phyloP scores from a whole-genome alignment of 2,888 invertebrate genomes.

The Holacanthella duospinosa region DNA sequence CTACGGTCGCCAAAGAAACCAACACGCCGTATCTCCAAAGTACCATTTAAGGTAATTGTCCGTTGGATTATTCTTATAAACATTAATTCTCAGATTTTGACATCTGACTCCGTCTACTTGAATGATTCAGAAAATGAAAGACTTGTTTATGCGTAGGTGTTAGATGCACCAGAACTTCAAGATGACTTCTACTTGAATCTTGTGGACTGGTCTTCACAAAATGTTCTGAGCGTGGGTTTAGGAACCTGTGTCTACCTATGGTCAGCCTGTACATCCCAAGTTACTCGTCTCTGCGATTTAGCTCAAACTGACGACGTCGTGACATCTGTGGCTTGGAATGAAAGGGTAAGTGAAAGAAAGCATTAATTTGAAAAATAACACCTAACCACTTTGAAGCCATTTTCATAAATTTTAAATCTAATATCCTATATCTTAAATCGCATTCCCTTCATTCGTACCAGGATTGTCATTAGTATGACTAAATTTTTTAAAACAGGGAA shows the following conservation, averaged over 20 bases:
- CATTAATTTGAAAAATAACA: no score
- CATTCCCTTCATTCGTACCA: no score
- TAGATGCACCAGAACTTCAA: slow-evolving; percentile 92
- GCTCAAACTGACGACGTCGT: slow-evolving; percentile 87
- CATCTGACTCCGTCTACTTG: no score
- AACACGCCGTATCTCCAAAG: slow-evolving; percentile 94
- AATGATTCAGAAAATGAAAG: neutral
- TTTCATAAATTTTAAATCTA: no score
- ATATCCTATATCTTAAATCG: no score
- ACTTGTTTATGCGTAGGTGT: slow-evolving; percentile 44
- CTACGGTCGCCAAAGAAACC: slow-evolving; percentile 91
- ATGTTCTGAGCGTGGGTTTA: slow-evolving; percentile 93
- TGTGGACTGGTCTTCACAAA: slow-evolving; percentile 98
- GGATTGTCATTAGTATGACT: neutral
- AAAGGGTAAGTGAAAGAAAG: slow-evolving; percentile 49
- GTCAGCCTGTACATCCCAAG: slow-evolving; percentile 98
- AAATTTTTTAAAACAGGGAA: slow-evolving; percentile 50
- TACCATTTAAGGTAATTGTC: slow-evolving; percentile 74
- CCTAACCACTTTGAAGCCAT: no score
- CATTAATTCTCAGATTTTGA: no score
- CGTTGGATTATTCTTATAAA: slow-evolving; percentile 4
- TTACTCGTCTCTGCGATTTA: slow-evolving; percentile 89
- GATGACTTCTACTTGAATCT: slow-evolving; percentile 98
- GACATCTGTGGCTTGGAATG: slow-evolving; percentile 98
- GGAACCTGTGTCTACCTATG: slow-evolving; percentile 97